phyloP scores from a whole-genome alignment of 2,113 vertebrate genomes.

The Nyctibius bracteatus region DNA sequence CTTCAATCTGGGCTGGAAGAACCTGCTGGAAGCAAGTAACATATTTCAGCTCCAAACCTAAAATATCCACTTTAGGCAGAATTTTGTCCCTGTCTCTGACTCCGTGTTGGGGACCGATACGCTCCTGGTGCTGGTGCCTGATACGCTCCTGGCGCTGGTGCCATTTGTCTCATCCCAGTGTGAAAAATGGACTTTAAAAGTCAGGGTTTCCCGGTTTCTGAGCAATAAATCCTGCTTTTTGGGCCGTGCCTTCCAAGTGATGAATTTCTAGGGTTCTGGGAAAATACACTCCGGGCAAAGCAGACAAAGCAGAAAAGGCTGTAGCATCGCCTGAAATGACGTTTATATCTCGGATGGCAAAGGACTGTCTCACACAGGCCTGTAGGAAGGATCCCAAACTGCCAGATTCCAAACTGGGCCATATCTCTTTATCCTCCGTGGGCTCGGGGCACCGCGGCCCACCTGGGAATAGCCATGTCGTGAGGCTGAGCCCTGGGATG shows the following conservation, averaged over 20 bases:
- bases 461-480: not conserved
- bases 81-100: not conserved
- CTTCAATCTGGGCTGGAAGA: not conserved
- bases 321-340: not conserved
- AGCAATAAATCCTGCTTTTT: not conserved
- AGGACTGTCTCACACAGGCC: not conserved
- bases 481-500: not conserved
- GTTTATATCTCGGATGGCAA: not conserved
- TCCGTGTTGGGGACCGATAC: rapidly evolving
- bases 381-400: not conserved
- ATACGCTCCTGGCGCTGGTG: not conserved
- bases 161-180: not conserved
- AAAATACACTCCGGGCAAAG: not conserved
- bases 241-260: not conserved
- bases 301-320: not conserved
- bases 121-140: not conserved
- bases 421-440: not conserved
- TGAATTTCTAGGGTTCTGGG: not conserved
- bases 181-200: not conserved
- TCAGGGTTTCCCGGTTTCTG: not conserved
- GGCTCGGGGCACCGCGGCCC: rapidly evolving
- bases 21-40: not conserved
- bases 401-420: not conserved
- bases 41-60: not conserved
- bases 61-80: not conserved